phyloP scores from a whole-genome alignment of 2,797 vertebrate genomes.

The Pseudochirops corinnae region DNA sequence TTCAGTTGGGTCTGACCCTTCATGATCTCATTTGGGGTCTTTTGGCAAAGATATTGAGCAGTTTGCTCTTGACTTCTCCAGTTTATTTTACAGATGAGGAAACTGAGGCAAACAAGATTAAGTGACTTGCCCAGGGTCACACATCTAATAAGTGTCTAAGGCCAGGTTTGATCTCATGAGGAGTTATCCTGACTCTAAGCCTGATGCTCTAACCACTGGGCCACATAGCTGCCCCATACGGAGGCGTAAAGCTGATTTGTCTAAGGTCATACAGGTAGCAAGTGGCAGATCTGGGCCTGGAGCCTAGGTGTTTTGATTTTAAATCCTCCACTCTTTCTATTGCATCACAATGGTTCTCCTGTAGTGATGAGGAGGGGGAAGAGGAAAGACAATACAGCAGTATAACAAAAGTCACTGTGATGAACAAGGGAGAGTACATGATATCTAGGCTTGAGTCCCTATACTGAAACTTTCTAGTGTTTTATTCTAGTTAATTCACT shows the following conservation, averaged over 20 bases:
- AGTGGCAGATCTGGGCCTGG: not conserved
- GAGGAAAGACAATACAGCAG: not conserved
- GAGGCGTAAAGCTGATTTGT: not conserved
- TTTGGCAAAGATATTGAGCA: not conserved
- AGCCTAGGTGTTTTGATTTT: not conserved
- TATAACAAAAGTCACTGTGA: not conserved
- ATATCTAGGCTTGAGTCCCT: not conserved
- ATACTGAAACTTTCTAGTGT: not conserved
- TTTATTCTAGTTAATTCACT: not conserved
- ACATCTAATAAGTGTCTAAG: not conserved
- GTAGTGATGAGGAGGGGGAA: not conserved
- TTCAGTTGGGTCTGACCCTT: not conserved
- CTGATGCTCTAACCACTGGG: too few relatives aligned
- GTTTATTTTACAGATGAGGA: slow-evolving; percentile 2
- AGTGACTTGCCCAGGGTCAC: not conserved
- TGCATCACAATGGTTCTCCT: not conserved
- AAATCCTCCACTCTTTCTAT: not conserved
- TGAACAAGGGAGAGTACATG: not conserved
- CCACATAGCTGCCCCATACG: too few relatives aligned
- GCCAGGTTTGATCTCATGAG: not conserved
- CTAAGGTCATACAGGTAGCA: slow-evolving; percentile 9
- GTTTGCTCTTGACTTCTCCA: not conserved
- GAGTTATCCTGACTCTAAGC: not conserved
- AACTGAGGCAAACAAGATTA: not conserved
- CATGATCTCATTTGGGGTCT: not conserved